A percentile compares a stretch with the other conserved stretches of the same genome.
Conservation (phyloP, 2,888 invertebrate genomes). For the Drosophila multiciliata region DNA sequence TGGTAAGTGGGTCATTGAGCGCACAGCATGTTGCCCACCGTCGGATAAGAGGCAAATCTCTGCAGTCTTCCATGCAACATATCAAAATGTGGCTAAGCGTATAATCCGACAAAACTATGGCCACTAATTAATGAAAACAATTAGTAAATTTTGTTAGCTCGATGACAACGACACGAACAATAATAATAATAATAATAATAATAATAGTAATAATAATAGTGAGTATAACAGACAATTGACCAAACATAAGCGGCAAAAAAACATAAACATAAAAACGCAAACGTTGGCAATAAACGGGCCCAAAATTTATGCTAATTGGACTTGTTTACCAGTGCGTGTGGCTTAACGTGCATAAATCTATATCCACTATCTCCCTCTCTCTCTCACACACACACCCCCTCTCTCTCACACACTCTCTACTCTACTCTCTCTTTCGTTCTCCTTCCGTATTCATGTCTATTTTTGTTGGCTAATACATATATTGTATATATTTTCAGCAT, state of each 20-base stretch:
- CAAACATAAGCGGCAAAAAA: conserved; percentile 55
- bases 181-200: conserved; percentile 20
- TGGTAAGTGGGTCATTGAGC: conserved; percentile 66
- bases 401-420: background rate
- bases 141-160: conserved; percentile 74
- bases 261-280: conserved; percentile 76
- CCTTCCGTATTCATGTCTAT: conserved; percentile 1
- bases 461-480: conserved; percentile 5
- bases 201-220: conserved; percentile 26
- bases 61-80: conserved; percentile 26
- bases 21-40: conserved; percentile 24
- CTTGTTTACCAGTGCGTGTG: conserved; percentile 77
- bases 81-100: conserved; percentile 47
- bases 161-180: conserved; percentile 42
- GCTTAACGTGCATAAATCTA: conserved; percentile 60
- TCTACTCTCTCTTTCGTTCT: background rate
- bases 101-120: conserved; percentile 39
- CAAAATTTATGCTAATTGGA: conserved; percentile 79
- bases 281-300: conserved; percentile 74
- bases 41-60: background rate
- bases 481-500: conserved; percentile 37
- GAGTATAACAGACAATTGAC: conserved; percentile 48
- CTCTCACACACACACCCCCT: background rate
- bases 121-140: conserved; percentile 78
- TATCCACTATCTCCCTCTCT: conserved; percentile 22